Evolutionary conservation across 2,888 invertebrate genomes (phyloP), one percentile per base, ranked within the genome.

Genomic region (Falcaria lacertinaria): DNA sequence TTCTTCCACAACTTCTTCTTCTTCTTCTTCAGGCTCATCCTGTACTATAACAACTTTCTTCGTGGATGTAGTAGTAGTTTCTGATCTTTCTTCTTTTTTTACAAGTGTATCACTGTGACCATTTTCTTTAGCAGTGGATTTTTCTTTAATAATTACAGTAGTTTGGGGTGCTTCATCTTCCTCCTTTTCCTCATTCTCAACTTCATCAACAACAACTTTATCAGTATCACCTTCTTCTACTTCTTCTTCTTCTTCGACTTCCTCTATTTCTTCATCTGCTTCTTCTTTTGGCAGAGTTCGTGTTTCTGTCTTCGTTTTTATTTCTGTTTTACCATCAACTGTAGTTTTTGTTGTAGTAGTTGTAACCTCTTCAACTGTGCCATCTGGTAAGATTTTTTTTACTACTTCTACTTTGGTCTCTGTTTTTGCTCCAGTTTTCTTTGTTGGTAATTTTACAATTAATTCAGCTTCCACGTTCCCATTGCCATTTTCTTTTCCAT

Each of bases 271-370:
- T 41, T 77, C 79, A 38, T 74, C 76, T 16, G 69, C 69, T 41
- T 69, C 76, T 48, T 79, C 78, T 60, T 87, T 84, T 1, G 89
- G 83, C 50, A 80, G 70, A 33, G 72, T 80, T 47, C 61, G 78
- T n/a, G 81, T 88, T 60, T 88, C 84, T 13, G 79, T 88, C 69
- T 79, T 80, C 5, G 86, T 87, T 54, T 69, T 73, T 13, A 82
- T 86, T 65, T 85, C 82, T 19, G 84, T 86, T 57, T 73, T 86
- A 11, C 89, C 89, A 52, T 89, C 84, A 41, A 80, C 67, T 4
- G 83, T 89, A 1, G 86, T 88, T 64, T 70, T 87, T 33, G 87
- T 89, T 34, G 73, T 89, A 7, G 89, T 89, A 16, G 76, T 87
- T 67, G 83, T 88, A 1, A 77, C 61, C 73, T 89, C 89, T 58